phyloP scores from a whole-genome alignment of 2,888 invertebrate species.

The Caenorhabditis sp. region DNA sequence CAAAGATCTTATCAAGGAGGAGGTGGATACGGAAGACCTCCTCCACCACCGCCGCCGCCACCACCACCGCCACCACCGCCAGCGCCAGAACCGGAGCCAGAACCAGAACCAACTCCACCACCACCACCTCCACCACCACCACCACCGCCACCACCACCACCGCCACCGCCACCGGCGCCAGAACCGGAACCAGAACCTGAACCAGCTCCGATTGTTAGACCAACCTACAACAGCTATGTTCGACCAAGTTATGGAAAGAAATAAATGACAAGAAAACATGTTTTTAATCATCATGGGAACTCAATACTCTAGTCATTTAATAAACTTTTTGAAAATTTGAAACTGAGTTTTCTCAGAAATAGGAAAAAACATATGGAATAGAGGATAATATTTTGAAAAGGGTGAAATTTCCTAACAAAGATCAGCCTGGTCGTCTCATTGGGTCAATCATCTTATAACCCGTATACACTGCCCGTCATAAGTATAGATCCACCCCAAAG shows the following conservation, averaged over 20 bases:
- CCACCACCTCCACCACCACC: conserved; percentile 41
- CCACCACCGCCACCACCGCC: conserved; percentile 17
- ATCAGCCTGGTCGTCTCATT: too few species aligned
- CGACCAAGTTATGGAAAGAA: conserved; percentile 27
- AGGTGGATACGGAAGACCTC: conserved; percentile 18
- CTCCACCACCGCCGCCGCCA: conserved; percentile 28
- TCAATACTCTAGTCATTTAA: neutral
- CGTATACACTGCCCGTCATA: too few species aligned
- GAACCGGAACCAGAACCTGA: conserved; percentile 33
- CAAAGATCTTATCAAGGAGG: conserved; percentile 24
- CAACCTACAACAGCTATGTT: conserved; percentile 34
- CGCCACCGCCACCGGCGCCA: conserved; percentile 42
- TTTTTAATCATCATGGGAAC: conserved; percentile 1
- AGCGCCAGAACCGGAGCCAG: conserved; percentile 22
- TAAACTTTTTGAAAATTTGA: neutral
- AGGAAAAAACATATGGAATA: conserved; percentile 1
- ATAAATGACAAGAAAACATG: conserved; percentile 1
- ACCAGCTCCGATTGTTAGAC: conserved; percentile 32
- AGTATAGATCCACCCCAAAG: too few species aligned
- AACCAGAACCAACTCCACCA: conserved; percentile 38
- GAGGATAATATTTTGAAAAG: too few species aligned
- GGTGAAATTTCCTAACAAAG: too few species aligned
- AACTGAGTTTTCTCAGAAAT: neutral
- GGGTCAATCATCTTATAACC: too few species aligned
- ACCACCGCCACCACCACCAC: conserved; percentile 35